Conservation (phyloP, 2,797 vertebrate species). For the Cirrhinus molitorella region DNA sequence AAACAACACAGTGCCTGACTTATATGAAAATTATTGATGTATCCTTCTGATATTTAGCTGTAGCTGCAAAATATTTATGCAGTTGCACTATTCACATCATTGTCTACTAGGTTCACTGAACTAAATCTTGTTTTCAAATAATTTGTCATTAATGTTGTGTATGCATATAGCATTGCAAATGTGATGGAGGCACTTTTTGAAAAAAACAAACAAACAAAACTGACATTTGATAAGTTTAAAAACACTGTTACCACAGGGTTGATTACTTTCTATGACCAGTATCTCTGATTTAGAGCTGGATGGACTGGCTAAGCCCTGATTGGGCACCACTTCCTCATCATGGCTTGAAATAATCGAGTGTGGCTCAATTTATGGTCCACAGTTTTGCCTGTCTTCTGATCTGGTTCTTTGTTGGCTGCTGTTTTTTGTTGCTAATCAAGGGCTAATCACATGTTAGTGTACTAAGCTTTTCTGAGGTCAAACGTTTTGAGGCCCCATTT, state of each 20-base stretch:
- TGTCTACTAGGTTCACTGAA: too few relatives aligned
- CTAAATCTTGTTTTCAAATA: neutral
- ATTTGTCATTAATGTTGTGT: neutral
- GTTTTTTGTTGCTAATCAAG: slow-evolving; percentile 59
- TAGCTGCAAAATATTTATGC: neutral
- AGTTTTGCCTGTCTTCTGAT: slow-evolving; percentile 52
- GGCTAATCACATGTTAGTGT: slow-evolving; percentile 61
- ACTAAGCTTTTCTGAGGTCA: slow-evolving; percentile 31
- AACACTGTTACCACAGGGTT: slow-evolving; percentile 12
- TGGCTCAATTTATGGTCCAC: slow-evolving; percentile 64
- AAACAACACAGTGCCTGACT: neutral
- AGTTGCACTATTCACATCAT: neutral
- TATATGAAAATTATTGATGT: neutral
- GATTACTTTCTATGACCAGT: slow-evolving; percentile 41
- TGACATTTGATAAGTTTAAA: neutral
- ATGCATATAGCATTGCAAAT: neutral
- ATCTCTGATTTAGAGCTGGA: slow-evolving; percentile 23
- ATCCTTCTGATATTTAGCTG: neutral
- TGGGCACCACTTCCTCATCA: slow-evolving; percentile 56
- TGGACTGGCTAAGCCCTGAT: slow-evolving; percentile 31
- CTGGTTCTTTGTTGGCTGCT: slow-evolving; percentile 31
- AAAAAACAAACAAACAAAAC: too few relatives aligned
- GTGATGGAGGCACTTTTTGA: neutral
- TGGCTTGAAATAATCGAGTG: slow-evolving; percentile 60
- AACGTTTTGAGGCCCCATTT: slow-evolving; percentile 34